Base-by-base conservation (phyloP, 2,113 vertebrate genomes). In the Monarcha castaneiventris region DNA sequence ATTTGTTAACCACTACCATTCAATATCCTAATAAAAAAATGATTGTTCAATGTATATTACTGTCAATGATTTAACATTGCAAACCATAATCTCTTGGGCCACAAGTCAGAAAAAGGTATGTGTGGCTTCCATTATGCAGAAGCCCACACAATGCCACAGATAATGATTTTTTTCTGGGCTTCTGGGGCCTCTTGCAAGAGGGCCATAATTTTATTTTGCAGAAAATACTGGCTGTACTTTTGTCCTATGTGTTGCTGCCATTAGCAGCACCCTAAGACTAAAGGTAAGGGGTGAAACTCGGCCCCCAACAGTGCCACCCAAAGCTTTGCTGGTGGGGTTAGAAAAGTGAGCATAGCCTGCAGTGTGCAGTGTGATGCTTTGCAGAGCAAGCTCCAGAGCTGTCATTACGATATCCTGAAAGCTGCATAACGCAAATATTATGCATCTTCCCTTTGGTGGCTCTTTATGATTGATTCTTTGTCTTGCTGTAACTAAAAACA, bases 11-110 rank as follows among this genome's bases (percentile, higher is more conserved):
- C 1, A 0, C 75, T 88, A 83, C 87, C 67, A 93, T 95, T 94
- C 91, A 83, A 77, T 59, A 67, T 77, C 51, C 67, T 86, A 92
- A 95, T 94, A 91, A 90, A 95, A 95, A 96, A 93, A 72, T 79
- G 32, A 92, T 94, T 84, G 85, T 87, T 92, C 88, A 75, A 61
- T 87, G 80, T 54, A 25, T 72, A 78, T 87, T 93, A 92, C 86
- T 93, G 76, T 84, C 90, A 93, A 69, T 37, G 22, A 94, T 94
- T 92, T 90, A 76, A 94, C 80, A 92, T 84, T 96, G 83, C 86
- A 94, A 95, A 87, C 86, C 80, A 46, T 72, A 90, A 94, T 64
- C 73, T 93, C 93, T 79, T 46, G 76, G 58, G 90, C 44, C 37
- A 84, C 62, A 81, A 92, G 80, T 95, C 88, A 90, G 86, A 64